These are phyloP conservation scores for Aleiodes alternator DNA, from an alignment of 2,888 invertebrate genomes.

Conservation along the genomic window DNA sequence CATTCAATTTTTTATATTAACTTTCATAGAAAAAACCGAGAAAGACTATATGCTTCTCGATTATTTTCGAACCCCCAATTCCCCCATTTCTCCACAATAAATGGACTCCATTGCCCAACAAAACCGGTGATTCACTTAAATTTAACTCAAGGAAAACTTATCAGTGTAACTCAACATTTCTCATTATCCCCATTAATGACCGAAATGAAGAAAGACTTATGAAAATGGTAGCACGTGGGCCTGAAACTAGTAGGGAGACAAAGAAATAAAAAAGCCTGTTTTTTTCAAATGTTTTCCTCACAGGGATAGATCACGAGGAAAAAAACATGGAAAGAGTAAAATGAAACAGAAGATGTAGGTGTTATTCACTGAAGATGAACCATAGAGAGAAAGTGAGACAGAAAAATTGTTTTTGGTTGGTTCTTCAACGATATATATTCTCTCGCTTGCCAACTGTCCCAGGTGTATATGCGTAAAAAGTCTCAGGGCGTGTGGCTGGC, in stretches of 20 bases:
- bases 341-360: slow-evolving; percentile 51
- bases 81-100: too few species aligned
- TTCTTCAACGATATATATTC: slow-evolving; percentile 26
- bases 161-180: not conserved
- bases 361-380: slow-evolving; percentile 35
- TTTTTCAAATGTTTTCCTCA: not conserved
- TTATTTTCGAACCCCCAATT: too few species aligned
- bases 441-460: slow-evolving; percentile 74
- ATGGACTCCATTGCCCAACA: slow-evolving; percentile 33
- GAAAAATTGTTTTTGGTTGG: slow-evolving; percentile 30
- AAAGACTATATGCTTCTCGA: too few species aligned
- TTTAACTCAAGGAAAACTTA: not conserved
- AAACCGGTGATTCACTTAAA: slow-evolving; percentile 21
- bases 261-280: not conserved
- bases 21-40: too few species aligned
- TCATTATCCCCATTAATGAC: too few species aligned
- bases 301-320: slow-evolving; percentile 2
- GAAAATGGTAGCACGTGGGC: slow-evolving; percentile 22
- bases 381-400: slow-evolving; percentile 3
- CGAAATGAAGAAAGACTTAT: not conserved
- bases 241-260: not conserved
- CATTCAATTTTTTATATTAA: too few species aligned
- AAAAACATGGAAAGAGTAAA: slow-evolving; percentile 11
- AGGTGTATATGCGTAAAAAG: slow-evolving; percentile 64
- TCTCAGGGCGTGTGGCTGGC: slow-evolving; percentile 74